Base-by-base conservation (phyloP, 1,140 invertebrate genomes). In the Drosophila paulistorum region DNA sequence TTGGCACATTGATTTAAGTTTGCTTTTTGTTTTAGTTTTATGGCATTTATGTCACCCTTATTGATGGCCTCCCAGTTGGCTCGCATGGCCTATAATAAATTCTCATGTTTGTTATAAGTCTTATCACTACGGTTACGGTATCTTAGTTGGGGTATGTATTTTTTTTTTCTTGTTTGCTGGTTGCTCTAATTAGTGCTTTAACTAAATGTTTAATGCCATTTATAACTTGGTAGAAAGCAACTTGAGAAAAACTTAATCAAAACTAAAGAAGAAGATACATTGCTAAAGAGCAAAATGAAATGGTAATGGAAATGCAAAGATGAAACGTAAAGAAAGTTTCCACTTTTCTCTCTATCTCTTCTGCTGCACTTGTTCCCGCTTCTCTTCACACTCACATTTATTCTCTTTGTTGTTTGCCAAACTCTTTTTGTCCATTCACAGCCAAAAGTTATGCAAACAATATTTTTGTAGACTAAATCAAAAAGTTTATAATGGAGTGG, bases 121-220 rank as follows among this genome's bases (percentile, higher is more conserved):
- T 77, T 79, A 79, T 82, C 76, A 77, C 83, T 66, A 74, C 42
- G 68, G 64, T 61, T 73, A 73, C 70, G 66, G 41, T 42, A 59
- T 35, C 65, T 67, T 62, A 72, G 77, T 61, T 68, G 65, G 69
- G 45, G 45, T 77, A 66, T 59, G 54, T 68, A 72, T 41, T 69
- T 68, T 65, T 65, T 77, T 79, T 71, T n/a, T 9, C 9, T 58
- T 58, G 68, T 54, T 76, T 55, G 14, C 26, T 68, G 64, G 64
- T 69, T 66, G 17, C 59, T 55, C 67, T 79, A 86, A 86, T 86
- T 87, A 86, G 79, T 73, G 55, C 62, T 66, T 68, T 70, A 83
- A 60, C 68, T 74, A 79, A 87, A 86, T 74, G 82, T 79, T 87
- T 87, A 86, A 86, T 82, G 79, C 61, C 73, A 68, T 81, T 74